These are phyloP conservation scores for Drosophila baimaii DNA, from an alignment of 1,140 invertebrate genomes.

Conservation along the genomic window DNA sequence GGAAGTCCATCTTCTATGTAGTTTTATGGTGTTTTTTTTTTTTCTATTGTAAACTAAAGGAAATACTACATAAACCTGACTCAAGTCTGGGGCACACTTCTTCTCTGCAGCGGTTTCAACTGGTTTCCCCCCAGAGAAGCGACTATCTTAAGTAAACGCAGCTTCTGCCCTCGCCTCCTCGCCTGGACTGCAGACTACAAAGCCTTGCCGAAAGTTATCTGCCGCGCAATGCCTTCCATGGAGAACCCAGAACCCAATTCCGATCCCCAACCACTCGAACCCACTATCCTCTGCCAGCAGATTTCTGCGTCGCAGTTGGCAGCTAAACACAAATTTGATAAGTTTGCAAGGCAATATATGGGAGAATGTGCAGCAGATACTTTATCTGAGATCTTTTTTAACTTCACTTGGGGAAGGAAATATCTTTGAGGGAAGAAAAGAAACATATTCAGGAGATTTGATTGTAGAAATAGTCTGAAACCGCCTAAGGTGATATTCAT, in stretches of 20 bases:
- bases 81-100: constrained; percentile 20
- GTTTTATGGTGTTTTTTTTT: neutral
- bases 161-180: neutral
- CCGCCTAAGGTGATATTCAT: too few relatives aligned
- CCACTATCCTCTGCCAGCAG: constrained; percentile 12
- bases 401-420: neutral
- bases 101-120: constrained; percentile 30
- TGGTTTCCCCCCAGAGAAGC: constrained; percentile 8
- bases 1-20: neutral
- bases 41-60: neutral
- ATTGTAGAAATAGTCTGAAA: neutral
- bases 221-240: constrained; percentile 49
- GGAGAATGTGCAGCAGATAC: neutral
- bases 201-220: constrained; percentile 79
- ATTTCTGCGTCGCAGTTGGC: constrained; percentile 65
- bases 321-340: constrained; percentile 67
- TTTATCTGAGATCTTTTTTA: constrained; percentile 2
- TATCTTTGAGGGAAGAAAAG: accelerated
- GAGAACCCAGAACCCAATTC: constrained; percentile 41
- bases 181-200: constrained; percentile 61
- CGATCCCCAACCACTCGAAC: neutral
- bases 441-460: neutral
- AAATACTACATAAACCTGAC: constrained; percentile 16
- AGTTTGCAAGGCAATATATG: constrained; percentile 29
- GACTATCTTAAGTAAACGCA: constrained; percentile 5